A percentile compares a stretch with the other conserved stretches of the same genome.
These are phyloP conservation scores for Drosophila ironensis DNA, from an alignment of 1,140 invertebrate genomes.

Conservation along the genomic window DNA sequence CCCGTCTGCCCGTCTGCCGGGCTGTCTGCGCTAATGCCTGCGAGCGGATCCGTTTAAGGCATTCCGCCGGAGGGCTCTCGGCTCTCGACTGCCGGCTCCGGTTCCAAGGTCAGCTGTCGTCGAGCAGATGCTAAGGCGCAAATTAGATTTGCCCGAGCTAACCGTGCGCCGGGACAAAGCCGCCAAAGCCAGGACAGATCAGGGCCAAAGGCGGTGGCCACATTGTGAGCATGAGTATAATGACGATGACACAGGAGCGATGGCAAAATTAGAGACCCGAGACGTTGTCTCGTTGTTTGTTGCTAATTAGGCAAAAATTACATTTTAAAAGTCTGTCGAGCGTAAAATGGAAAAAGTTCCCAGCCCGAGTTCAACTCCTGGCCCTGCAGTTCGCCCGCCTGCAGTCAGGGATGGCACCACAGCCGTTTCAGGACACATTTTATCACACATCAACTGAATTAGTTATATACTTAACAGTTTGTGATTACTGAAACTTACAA, in stretches of 20 bases:
- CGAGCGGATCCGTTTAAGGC: conserved; percentile 57
- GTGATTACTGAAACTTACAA: no score
- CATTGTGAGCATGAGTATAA: not conserved
- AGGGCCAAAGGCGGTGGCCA: not conserved
- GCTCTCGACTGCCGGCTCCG: not conserved
- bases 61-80: conserved; percentile 12
- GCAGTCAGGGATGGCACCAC: not conserved
- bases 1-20: conserved; percentile 1
- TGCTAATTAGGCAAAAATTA: conserved; percentile 80
- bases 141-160: conserved; percentile 64
- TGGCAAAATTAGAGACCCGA: conserved; percentile 29
- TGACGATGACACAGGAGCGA: conserved; percentile 3
- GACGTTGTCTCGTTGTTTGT: conserved; percentile 60
- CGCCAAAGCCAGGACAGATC: conserved; percentile 18
- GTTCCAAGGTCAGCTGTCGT: conserved; percentile 52
- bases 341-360: conserved; percentile 76
- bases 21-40: conserved; percentile 27
- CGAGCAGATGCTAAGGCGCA: conserved; percentile 61
- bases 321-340: conserved; percentile 75
- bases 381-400: not conserved
- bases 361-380: conserved; percentile 17
- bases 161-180: conserved; percentile 42
- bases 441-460: no score
- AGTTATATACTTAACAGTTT: no score
- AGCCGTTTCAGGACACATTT: no score